Evolutionary conservation across 2,888 invertebrate genomes (phyloP).

Genomic region (Pseudolycoriella hygida): DNA sequence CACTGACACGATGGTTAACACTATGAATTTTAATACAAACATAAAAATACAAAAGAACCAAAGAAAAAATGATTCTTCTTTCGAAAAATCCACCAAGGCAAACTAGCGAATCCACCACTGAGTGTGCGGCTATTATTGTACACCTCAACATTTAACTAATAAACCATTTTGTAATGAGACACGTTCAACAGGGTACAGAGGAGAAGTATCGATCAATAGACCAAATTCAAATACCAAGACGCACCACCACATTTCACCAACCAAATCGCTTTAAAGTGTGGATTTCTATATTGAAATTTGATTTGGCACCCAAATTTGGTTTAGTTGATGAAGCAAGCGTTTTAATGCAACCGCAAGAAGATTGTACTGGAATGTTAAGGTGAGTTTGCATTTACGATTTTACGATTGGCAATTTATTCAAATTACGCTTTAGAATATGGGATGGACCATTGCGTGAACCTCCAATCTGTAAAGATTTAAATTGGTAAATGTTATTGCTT

Average conservation of each 20-base stretch:
- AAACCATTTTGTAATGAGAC: no score
- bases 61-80: no score
- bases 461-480: slow-evolving; percentile 60
- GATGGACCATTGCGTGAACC: slow-evolving; percentile 65
- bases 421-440: slow-evolving; percentile 55
- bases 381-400: no score
- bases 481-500: slow-evolving; percentile 37
- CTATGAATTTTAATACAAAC: no score
- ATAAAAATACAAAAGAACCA: no score
- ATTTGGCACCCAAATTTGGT: slow-evolving; percentile 48
- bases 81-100: no score
- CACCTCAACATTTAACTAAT: no score
- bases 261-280: slow-evolving; percentile 60
- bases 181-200: slow-evolving; percentile 34
- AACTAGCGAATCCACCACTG: no score
- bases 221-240: slow-evolving; percentile 34
- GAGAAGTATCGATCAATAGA: slow-evolving; percentile 36
- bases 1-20: no score
- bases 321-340: slow-evolving; percentile 23
- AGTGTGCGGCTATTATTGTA: no score
- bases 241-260: slow-evolving; percentile 31
- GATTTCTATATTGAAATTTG: slow-evolving; percentile 74
- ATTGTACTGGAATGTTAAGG: slow-evolving; percentile 66
- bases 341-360: slow-evolving; percentile 41
- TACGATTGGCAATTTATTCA: no score